phyloP scores from a whole-genome alignment of 1,140 invertebrate genomes.

The Tetramorium parvispinum region DNA sequence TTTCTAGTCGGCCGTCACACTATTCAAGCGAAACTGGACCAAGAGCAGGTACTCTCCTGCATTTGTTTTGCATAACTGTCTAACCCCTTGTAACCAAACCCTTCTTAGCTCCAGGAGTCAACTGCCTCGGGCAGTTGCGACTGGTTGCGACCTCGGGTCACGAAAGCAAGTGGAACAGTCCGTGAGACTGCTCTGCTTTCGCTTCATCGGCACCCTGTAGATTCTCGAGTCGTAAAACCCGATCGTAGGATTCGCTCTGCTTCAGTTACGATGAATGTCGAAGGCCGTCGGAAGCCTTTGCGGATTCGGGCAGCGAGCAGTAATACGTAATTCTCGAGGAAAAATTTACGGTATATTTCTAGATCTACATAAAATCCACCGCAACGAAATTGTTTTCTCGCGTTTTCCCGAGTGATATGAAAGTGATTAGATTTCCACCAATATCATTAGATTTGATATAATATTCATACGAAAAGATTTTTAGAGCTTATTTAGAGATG shows the following conservation, averaged over 20 bases:
- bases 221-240: conserved; percentile 59
- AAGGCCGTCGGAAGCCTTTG: conserved; percentile 75
- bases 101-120: conserved; percentile 50
- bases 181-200: conserved; percentile 45
- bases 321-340: conserved; percentile 30
- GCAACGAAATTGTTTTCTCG: conserved; percentile 2
- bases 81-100: conserved; percentile 75
- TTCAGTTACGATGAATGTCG: conserved; percentile 79
- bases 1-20: conserved; percentile 52
- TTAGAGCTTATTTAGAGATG: not conserved
- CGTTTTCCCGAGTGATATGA: not conserved
- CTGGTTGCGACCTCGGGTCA: not conserved
- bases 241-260: conserved; percentile 80
- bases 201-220: conserved; percentile 64
- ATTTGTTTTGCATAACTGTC: conserved; percentile 80
- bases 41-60: conserved; percentile 61
- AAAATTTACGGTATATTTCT: conserved; percentile 77
- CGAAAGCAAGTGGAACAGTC: conserved; percentile 29
- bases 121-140: not conserved
- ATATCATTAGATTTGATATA: not conserved
- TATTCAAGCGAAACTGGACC: conserved; percentile 31
- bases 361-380: conserved; percentile 47
- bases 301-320: conserved; percentile 52
- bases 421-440: not conserved
- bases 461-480: not conserved